Conservation (phyloP, 2,888 invertebrate genomes). For the Idaea aversata region DNA sequence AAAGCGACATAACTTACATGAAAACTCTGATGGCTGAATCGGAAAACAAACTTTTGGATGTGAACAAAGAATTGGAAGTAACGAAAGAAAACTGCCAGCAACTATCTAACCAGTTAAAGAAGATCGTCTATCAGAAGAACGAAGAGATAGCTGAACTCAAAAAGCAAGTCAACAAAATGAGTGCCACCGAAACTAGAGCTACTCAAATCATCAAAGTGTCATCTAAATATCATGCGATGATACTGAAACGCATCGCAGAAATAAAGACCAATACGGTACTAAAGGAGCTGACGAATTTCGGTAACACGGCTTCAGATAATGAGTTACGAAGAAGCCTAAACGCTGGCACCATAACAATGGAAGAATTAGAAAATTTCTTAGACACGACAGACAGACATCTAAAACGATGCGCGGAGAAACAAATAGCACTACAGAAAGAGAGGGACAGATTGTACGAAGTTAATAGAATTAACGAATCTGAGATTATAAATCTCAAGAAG, state of each 20-base stretch:
- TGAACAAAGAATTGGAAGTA: slow-evolving; percentile 60
- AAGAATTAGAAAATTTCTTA: slow-evolving; percentile 70
- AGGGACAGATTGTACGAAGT: slow-evolving; percentile 63
- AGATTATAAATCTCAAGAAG: slow-evolving; percentile 66
- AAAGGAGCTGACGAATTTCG: slow-evolving; percentile 64
- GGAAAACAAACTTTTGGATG: slow-evolving; percentile 63
- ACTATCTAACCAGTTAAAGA: slow-evolving; percentile 64
- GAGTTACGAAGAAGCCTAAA: slow-evolving; percentile 57
- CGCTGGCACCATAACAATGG: slow-evolving; percentile 66
- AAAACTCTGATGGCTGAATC: slow-evolving; percentile 68
- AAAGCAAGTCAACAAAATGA: slow-evolving; percentile 65
- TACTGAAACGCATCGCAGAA: slow-evolving; percentile 67
- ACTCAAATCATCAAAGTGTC: slow-evolving; percentile 72
- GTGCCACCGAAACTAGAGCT: slow-evolving; percentile 61
- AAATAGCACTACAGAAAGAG: slow-evolving; percentile 60
- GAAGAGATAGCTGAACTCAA: slow-evolving; percentile 71
- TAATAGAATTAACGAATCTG: slow-evolving; percentile 66
- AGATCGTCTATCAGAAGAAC: slow-evolving; percentile 67
- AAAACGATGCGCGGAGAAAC: slow-evolving; percentile 63
- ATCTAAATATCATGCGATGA: slow-evolving; percentile 71
- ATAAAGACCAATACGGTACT: slow-evolving; percentile 66
- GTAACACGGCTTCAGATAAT: slow-evolving; percentile 38
- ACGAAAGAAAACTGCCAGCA: slow-evolving; percentile 64
- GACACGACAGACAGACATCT: slow-evolving; percentile 70
- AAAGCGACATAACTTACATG: slow-evolving; percentile 62